Conservation (phyloP, 2,113 vertebrate species). For the Phylloscopus whistleri region DNA sequence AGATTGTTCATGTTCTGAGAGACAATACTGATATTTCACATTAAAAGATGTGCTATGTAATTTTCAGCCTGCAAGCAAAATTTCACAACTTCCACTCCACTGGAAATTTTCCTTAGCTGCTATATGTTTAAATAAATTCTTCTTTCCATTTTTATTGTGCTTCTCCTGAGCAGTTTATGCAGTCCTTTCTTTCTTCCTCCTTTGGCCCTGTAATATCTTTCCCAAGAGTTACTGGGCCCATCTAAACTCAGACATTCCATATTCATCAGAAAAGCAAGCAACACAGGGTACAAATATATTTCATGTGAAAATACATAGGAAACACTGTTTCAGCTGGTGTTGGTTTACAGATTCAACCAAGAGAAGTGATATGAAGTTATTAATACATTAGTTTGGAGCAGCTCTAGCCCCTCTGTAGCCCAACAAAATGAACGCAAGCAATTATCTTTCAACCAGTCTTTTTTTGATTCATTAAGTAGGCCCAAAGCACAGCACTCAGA, state of each 20-base stretch:
- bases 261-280: neutral
- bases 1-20: neutral
- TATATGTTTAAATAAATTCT: neutral
- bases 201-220: neutral
- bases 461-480: neutral
- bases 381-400: neutral
- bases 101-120: neutral
- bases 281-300: neutral
- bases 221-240: neutral
- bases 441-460: neutral
- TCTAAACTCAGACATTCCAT: conserved; percentile 7
- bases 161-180: neutral
- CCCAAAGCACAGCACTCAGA: neutral
- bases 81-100: neutral
- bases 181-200: neutral
- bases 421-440: neutral
- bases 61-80: neutral
- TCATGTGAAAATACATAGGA: neutral
- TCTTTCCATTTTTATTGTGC: neutral
- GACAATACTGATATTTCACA: neutral
- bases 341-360: neutral
- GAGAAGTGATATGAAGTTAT: neutral
- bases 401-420: neutral
- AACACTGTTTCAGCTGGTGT: neutral
- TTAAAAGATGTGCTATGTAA: neutral